phyloP scores from a whole-genome alignment of 2,113 vertebrate species.

The Campylomormyrus tamandua region DNA sequence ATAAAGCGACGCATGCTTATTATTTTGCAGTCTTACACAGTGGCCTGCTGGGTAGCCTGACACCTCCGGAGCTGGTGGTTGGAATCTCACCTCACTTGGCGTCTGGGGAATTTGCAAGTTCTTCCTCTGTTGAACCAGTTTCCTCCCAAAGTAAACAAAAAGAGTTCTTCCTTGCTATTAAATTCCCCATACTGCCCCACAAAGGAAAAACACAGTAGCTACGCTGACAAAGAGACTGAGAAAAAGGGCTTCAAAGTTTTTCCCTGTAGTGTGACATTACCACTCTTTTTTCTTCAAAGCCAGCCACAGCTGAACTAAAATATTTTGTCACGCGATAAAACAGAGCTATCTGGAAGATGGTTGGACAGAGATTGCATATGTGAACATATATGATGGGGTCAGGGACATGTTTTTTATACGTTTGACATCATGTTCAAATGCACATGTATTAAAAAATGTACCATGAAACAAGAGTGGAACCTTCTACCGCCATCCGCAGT shows the following conservation, averaged over 20 bases:
- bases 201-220: not conserved
- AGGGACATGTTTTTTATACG: not conserved
- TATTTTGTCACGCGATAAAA: not conserved
- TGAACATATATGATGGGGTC: not conserved
- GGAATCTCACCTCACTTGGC: not conserved
- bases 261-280: not conserved
- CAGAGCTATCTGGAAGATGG: not conserved
- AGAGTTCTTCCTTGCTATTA: not conserved
- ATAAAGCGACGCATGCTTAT: not conserved
- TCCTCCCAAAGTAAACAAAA: not conserved
- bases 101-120: not conserved
- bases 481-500: not conserved
- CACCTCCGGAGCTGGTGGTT: not conserved
- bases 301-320: not conserved
- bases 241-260: not conserved
- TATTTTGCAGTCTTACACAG: not conserved
- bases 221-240: not conserved
- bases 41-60: not conserved
- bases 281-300: not conserved
- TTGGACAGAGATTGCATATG: not conserved
- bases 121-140: not conserved
- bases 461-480: not conserved
- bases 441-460: not conserved
- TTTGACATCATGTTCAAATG: not conserved
- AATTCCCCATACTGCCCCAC: not conserved